Percentiles rank a stretch among this genome's conserved stretches.
phyloP scores from a whole-genome alignment of 2,113 vertebrate species.

The Otocyon megalotis region DNA sequence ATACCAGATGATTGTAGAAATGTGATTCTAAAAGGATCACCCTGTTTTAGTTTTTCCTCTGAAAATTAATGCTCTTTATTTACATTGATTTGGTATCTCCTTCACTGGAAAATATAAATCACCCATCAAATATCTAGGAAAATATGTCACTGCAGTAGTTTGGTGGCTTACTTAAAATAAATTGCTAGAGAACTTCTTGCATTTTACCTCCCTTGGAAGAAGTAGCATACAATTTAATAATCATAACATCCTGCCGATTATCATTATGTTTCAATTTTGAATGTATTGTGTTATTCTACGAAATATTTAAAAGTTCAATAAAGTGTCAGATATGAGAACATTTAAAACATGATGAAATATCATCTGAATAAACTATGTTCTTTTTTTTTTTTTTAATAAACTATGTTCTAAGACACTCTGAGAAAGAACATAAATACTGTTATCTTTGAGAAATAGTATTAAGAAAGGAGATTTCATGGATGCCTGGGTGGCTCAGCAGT shows the following conservation, averaged over 20 bases:
- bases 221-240: conserved; percentile 17
- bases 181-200: neutral
- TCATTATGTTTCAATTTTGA: conserved; percentile 4
- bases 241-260: conserved; percentile 21
- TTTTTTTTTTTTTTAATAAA: too few species aligned
- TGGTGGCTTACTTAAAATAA: conserved; percentile 7
- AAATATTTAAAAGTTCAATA: conserved; percentile 51
- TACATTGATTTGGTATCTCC: conserved; percentile 25
- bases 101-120: conserved; percentile 56
- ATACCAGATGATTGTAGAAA: conserved; percentile 29
- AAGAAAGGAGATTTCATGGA: neutral
- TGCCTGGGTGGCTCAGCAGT: too few species aligned
- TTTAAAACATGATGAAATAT: neutral
- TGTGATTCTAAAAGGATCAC: neutral
- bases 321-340: conserved; percentile 22
- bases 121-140: conserved; percentile 18
- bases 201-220: conserved; percentile 42
- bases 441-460: conserved; percentile 7
- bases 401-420: neutral
- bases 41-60: conserved; percentile 48
- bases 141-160: neutral
- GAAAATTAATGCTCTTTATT: conserved; percentile 35
- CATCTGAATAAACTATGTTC: conserved; percentile 36
- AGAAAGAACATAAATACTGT: conserved; percentile 44
- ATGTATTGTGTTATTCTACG: conserved; percentile 35